Evolutionary conservation across 1,140 invertebrate species (phyloP).

Genomic region (Ganaspis sp.): DNA sequence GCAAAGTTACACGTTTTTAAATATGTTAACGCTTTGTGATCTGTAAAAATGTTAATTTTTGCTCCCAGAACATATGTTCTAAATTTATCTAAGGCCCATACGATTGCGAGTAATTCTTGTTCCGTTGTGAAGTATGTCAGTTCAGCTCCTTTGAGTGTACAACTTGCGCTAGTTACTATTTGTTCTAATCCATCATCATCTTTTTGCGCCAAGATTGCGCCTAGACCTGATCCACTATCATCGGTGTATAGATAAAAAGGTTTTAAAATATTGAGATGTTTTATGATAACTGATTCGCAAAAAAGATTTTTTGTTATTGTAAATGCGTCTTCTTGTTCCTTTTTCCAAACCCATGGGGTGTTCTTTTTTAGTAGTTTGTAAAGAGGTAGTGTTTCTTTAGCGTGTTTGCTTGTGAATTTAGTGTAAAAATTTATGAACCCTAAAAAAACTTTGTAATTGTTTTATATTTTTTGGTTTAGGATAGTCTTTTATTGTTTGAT

Average conservation of each 20-base stretch:
- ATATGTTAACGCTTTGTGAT: conserved; percentile 74
- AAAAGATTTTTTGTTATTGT: conserved; percentile 12
- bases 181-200: neutral
- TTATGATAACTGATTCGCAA: conserved; percentile 49
- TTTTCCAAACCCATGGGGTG: neutral
- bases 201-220: conserved; percentile 57
- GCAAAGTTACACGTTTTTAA: conserved; percentile 38
- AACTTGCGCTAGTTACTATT: conserved; percentile 29
- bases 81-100: conserved; percentile 69
- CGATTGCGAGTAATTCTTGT: conserved; percentile 70
- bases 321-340: neutral
- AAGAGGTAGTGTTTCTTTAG: neutral
- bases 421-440: neutral
- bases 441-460: neutral
- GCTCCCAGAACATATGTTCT: conserved; percentile 55
- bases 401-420: neutral
- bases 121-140: conserved; percentile 47
- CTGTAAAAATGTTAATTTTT: conserved; percentile 57
- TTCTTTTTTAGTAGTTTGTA: neutral
- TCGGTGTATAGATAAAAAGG: conserved; percentile 57
- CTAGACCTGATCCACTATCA: conserved; percentile 33
- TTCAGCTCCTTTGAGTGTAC: conserved; percentile 43
- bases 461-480: conserved; percentile 41
- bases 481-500: conserved; percentile 45
- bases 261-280: conserved; percentile 52